Base-by-base conservation (phyloP, 2,797 vertebrate species). In the Chelon labrosus region DNA sequence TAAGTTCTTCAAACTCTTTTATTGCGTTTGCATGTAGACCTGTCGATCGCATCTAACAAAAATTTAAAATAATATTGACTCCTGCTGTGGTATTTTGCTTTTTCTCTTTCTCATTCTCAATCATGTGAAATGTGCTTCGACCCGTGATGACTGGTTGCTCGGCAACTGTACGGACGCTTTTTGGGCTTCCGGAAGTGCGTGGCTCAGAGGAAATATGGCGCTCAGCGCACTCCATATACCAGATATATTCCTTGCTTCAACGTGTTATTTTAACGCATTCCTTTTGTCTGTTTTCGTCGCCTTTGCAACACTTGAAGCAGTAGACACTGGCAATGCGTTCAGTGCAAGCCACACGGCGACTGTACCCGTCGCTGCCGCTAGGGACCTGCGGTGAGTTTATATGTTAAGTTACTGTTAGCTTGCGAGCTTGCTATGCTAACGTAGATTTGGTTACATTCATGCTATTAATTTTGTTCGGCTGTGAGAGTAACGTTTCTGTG, bases 151-250 rank as follows among this genome's bases (percentile, higher is more conserved):
- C 8, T 62, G 59, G 94, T 95, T 94, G 91, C 94, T 58, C 0
- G 41, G 94, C 89, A 94, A 95, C 94, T 6, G 13, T 2, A 37
- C 7, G 19, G 88, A 91, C 80, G 92, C 92, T 51, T 68, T 41
- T 12, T 10, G n/a, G 42, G 5, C 5, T 78, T 27, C 93, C 93
- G 95, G 94, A 95, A 92, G 90, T 94, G 86, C 94, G 94, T 95
- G 93, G 86, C 91, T 73, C 7, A 22, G 52, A 72, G 67, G 52
- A 88, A 93, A 91, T 67, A 95, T 95, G 95, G 95, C 94, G 93
- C 59, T 70, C 54, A 63, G 75, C 60, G 39, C 31, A 9, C 20
- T 39, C 61, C 37, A 58, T 31, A 10, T 20, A 56, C 51, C 70
- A 17, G 41, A 27, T 17, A 50, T 80, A 19, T 76, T 78, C 19